phyloP scores from a whole-genome alignment of 2,113 vertebrate species.

The Leptosomus discolor region DNA sequence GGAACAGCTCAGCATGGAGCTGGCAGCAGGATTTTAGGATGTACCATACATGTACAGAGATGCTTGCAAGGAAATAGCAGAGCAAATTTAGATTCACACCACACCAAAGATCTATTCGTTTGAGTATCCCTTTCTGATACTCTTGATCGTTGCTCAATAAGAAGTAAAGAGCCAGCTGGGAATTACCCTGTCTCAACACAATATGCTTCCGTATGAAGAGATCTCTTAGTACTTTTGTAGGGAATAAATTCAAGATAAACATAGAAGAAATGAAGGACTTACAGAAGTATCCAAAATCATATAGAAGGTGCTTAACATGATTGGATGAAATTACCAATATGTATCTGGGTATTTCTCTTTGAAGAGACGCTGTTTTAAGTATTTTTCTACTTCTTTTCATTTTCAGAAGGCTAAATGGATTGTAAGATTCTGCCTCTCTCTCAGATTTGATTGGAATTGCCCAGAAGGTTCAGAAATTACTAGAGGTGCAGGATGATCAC shows the following conservation, averaged over 20 bases:
- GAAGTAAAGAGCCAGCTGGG: neutral
- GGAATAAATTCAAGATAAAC: neutral
- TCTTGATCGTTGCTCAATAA: accelerated
- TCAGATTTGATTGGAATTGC: neutral
- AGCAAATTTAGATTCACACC: neutral
- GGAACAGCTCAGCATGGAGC: neutral
- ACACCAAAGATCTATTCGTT: neutral
- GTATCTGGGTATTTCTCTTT: neutral
- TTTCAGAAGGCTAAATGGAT: neutral
- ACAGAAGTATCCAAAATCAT: neutral
- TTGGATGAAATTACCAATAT: neutral
- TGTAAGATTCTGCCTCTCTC: neutral
- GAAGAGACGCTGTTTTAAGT: neutral
- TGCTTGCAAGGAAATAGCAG: neutral
- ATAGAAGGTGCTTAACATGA: neutral
- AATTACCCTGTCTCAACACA: neutral
- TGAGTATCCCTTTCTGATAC: neutral
- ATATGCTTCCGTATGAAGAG: neutral
- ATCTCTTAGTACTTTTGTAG: neutral
- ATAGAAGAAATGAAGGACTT: neutral
- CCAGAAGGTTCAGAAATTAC: neutral
- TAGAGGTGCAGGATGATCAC: neutral
- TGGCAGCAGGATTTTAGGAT: neutral
- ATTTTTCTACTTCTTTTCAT: neutral
- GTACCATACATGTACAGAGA: neutral